Percentiles rank a stretch among this genome's conserved stretches.
phyloP scores from a whole-genome alignment of 2,888 invertebrate species.

The Drosophila koepferae region DNA sequence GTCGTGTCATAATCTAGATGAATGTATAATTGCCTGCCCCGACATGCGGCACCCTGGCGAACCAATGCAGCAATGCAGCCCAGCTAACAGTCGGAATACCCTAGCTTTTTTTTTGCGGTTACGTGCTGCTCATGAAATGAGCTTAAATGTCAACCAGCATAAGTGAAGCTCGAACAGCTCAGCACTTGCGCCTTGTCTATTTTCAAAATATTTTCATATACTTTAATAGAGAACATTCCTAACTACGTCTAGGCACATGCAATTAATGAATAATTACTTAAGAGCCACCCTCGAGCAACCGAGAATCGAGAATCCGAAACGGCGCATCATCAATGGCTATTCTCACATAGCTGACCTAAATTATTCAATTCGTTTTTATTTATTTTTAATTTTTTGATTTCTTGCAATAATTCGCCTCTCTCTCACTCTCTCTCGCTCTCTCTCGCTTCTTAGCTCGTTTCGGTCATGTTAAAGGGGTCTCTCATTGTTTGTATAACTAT shows the following conservation, averaged over 20 bases:
- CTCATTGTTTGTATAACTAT: slow-evolving; percentile 79
- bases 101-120: slow-evolving; percentile 45
- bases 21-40: slow-evolving; percentile 83
- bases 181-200: slow-evolving; percentile 35
- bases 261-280: slow-evolving; percentile 60
- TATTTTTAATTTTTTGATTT: slow-evolving; percentile 84
- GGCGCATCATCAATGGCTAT: slow-evolving; percentile 38
- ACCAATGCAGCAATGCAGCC: slow-evolving; percentile 2
- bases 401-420: slow-evolving; percentile 62
- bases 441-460: slow-evolving; percentile 35
- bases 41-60: slow-evolving; percentile 46
- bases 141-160: slow-evolving; percentile 82
- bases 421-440: neutral
- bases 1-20: slow-evolving; percentile 84
- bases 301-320: slow-evolving; percentile 34
- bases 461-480: slow-evolving; percentile 68
- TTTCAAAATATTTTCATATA: slow-evolving; percentile 76
- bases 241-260: slow-evolving; percentile 40
- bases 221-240: slow-evolving; percentile 58
- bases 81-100: slow-evolving; percentile 8
- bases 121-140: slow-evolving; percentile 45
- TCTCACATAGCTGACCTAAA: slow-evolving; percentile 79
- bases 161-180: slow-evolving; percentile 20
- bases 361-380: slow-evolving; percentile 84
- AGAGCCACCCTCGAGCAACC: slow-evolving; percentile 38